A percentile compares a stretch with the other conserved stretches of the same genome.
These are phyloP conservation scores for Drosophila elegans DNA, from an alignment of 1,140 invertebrate genomes.

Conservation along the genomic window DNA sequence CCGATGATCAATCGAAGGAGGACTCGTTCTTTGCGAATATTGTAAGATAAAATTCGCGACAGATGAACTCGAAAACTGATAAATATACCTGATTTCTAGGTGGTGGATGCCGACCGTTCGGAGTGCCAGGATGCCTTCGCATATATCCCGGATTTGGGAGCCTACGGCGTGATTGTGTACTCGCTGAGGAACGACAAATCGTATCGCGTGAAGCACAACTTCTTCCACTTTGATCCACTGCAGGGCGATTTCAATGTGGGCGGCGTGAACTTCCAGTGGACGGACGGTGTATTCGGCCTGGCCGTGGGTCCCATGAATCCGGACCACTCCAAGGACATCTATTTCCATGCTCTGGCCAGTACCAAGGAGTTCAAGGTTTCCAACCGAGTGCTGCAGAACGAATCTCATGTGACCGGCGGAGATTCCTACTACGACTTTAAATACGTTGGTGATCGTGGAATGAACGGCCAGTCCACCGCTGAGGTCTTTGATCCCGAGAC, in stretches of 20 bases:
- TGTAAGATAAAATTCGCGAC: slow-evolving; percentile 81
- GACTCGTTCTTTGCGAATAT: slow-evolving; percentile 91
- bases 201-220: slow-evolving; percentile 91
- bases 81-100: slow-evolving; percentile 59
- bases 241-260: slow-evolving; percentile 89
- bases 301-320: slow-evolving; percentile 87
- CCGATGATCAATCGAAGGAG: slow-evolving; percentile 88
- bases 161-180: slow-evolving; percentile 91
- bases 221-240: slow-evolving; percentile 92
- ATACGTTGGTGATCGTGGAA: slow-evolving; percentile 89
- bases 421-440: slow-evolving; percentile 89
- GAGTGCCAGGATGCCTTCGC: slow-evolving; percentile 90
- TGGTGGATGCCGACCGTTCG: slow-evolving; percentile 88
- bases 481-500: slow-evolving; percentile 90
- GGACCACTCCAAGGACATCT: slow-evolving; percentile 88
- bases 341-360: slow-evolving; percentile 91
- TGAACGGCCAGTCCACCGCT: slow-evolving; percentile 89
- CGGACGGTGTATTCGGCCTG: slow-evolving; percentile 90
- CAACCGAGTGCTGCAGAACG: slow-evolving; percentile 89
- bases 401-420: slow-evolving; percentile 86
- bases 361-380: slow-evolving; percentile 91
- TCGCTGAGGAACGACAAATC: slow-evolving; percentile 90
- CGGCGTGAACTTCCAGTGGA: slow-evolving; percentile 91
- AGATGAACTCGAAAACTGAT: background rate
- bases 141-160: slow-evolving; percentile 91